Percentiles rank a stretch among this genome's conserved stretches.
Conservation (phyloP, 2,113 vertebrate genomes). For the Phyllostomus discolor region DNA sequence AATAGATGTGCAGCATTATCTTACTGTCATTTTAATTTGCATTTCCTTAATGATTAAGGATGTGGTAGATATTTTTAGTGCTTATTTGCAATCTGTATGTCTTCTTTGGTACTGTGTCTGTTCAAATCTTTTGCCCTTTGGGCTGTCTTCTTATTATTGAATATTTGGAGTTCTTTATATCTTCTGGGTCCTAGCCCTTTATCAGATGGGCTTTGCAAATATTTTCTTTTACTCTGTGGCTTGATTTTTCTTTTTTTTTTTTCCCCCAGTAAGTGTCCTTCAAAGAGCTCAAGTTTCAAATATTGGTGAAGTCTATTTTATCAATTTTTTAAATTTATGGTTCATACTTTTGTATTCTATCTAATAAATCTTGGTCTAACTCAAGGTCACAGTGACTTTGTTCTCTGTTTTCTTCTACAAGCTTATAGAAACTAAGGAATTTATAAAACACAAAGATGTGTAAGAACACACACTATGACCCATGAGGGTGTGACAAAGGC, state of each 20-base stretch:
- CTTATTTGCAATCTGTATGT: not conserved
- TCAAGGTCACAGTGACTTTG: not conserved
- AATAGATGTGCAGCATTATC: not conserved
- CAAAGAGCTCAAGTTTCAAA: not conserved
- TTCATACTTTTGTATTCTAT: not conserved
- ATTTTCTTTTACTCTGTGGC: not conserved
- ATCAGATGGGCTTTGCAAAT: not conserved
- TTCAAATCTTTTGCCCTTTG: not conserved
- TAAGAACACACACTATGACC: not conserved
- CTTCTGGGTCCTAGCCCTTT: not conserved
- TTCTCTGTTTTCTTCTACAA: not conserved
- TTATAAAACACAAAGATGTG: not conserved
- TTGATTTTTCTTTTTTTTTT: not conserved
- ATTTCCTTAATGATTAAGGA: not conserved
- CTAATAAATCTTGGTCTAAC: not conserved
- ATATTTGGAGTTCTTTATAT: not conserved
- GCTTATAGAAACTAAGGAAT: not conserved
- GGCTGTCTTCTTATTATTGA: not conserved
- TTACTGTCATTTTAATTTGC: not conserved
- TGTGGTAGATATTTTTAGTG: not conserved
- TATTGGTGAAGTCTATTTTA: not conserved
- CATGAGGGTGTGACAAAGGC: not conserved
- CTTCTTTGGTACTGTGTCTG: not conserved
- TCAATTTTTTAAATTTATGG: conserved; percentile 1
- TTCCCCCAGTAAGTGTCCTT: not conserved